Conservation (phyloP, 2,113 vertebrate species). For the Elanus axillaris region DNA sequence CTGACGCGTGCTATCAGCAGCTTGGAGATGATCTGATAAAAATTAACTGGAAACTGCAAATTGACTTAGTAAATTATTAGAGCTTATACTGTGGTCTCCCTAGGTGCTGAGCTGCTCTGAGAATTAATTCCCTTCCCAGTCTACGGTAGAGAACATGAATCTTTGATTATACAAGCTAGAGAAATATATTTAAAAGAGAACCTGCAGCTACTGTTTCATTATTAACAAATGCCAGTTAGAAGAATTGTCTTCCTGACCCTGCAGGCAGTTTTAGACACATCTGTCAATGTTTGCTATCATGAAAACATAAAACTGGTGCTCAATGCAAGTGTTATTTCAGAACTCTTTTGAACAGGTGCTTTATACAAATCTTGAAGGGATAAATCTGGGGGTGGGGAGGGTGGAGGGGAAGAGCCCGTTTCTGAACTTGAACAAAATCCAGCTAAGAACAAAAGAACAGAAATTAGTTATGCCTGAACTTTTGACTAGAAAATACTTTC, state of each 20-base stretch:
- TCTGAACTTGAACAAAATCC: background rate
- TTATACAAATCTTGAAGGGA: background rate
- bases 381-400: too few relatives aligned
- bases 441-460: background rate
- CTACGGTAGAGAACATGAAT: background rate
- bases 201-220: background rate
- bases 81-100: background rate
- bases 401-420: background rate
- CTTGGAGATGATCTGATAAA: background rate
- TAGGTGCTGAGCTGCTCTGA: background rate
- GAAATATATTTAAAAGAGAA: background rate
- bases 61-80: background rate
- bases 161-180: background rate
- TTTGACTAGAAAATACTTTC: background rate
- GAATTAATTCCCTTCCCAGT: background rate
- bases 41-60: background rate
- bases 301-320: background rate
- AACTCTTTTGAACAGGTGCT: background rate
- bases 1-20: background rate
- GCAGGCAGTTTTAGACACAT: background rate
- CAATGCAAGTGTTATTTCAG: background rate
- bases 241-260: background rate
- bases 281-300: background rate
- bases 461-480: background rate
- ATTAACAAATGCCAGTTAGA: background rate